A percentile compares a stretch with the other conserved stretches of the same genome.
phyloP scores from a whole-genome alignment of 1,140 invertebrate species.

The Scaptomyza hsui region DNA sequence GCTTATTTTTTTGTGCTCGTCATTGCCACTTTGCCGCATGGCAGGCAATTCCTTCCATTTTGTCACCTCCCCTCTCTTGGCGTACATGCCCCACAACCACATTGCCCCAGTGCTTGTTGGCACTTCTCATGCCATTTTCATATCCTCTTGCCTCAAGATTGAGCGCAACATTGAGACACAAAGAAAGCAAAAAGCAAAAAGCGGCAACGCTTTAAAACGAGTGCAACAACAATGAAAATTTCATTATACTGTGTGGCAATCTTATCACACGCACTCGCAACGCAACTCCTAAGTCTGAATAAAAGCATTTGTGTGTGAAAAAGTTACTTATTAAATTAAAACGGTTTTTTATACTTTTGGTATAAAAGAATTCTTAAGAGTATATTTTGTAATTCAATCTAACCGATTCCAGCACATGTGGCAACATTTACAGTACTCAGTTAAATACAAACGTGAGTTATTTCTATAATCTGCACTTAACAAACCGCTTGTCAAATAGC shows the following conservation, averaged over 20 bases:
- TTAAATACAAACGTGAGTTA: no score
- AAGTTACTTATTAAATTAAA: no score
- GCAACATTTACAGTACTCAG: no score
- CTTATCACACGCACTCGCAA: background rate
- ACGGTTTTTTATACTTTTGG: no score
- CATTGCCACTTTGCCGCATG: slow-evolving; percentile 46
- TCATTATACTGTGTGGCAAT: slow-evolving; percentile 4
- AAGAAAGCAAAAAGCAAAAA: slow-evolving; percentile 12
- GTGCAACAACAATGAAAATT: slow-evolving; percentile 1
- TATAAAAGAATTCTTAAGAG: no score
- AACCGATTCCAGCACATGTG: no score
- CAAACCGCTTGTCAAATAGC: no score
- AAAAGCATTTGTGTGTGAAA: background rate
- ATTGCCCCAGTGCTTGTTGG: background rate
- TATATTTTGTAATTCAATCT: no score
- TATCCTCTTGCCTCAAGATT: slow-evolving; percentile 8
- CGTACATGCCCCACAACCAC: background rate
- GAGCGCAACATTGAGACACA: slow-evolving; percentile 10
- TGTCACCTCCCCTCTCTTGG: background rate
- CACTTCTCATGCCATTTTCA: slow-evolving; percentile 3
- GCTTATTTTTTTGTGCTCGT: slow-evolving; percentile 23
- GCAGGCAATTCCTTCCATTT: slow-evolving; percentile 43
- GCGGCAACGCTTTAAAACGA: slow-evolving; percentile 6
- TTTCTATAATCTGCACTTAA: no score
- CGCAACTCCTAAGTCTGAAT: background rate